Percentiles rank a stretch among this genome's conserved stretches.
Evolutionary conservation across 2,113 vertebrate species (phyloP).

Genomic region (Sinocyclocheilus anshuiensis): DNA sequence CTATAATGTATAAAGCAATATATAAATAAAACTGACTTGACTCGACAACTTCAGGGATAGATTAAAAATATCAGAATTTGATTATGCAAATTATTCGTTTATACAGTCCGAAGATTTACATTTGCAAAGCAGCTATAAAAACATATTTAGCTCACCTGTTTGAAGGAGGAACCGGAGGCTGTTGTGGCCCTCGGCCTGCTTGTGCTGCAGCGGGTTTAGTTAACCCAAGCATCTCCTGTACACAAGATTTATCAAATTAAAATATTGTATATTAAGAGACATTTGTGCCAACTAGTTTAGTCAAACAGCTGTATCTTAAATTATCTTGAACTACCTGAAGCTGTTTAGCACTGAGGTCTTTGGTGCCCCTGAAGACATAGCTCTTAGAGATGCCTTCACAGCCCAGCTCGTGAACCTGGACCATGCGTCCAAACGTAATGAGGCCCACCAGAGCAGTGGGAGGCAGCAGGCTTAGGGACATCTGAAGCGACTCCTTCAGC

Average conservation of each 20-base stretch:
- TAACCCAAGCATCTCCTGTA: constrained; percentile 93
- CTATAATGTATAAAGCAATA: background rate
- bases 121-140: background rate
- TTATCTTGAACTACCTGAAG: constrained; percentile 81
- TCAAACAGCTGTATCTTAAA: background rate
- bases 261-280: background rate
- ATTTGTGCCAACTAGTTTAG: background rate
- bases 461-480: constrained; percentile 94
- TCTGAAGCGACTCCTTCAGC: constrained; percentile 96
- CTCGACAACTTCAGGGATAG: background rate
- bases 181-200: constrained; percentile 82
- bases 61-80: background rate
- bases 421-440: constrained; percentile 97
- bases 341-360: constrained; percentile 93
- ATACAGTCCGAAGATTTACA: background rate
- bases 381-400: constrained; percentile 98
- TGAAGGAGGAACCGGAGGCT: constrained; percentile 84
- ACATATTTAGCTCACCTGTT: constrained; percentile 82
- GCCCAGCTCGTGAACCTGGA: constrained; percentile 96
- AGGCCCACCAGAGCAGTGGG: constrained; percentile 93
- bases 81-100: background rate
- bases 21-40: background rate
- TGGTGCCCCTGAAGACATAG: constrained; percentile 96
- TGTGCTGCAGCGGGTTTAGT: constrained; percentile 86
- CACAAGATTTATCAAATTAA: constrained; percentile 42